Evolutionary conservation across 2,113 vertebrate species (phyloP).

Genomic region (Pithys albifrons): DNA sequence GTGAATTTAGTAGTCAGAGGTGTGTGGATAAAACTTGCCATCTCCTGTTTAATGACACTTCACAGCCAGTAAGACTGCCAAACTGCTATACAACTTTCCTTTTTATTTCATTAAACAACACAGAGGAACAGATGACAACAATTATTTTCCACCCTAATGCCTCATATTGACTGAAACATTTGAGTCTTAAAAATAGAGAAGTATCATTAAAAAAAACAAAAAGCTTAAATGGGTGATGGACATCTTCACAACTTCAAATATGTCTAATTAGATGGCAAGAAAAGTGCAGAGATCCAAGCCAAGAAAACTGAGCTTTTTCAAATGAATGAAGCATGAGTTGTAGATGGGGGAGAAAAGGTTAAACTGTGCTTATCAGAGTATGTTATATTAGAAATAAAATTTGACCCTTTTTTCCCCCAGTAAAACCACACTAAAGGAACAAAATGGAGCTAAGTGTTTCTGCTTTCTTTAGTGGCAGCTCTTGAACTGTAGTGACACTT

Average conservation of each 20-base stretch:
- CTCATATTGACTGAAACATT: neutral
- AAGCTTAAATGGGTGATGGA: neutral
- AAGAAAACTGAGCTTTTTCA: neutral
- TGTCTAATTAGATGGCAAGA: neutral
- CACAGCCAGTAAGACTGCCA: slow-evolving; percentile 37
- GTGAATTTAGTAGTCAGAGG: slow-evolving; percentile 68
- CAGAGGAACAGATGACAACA: slow-evolving; percentile 3
- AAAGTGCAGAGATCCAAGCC: neutral
- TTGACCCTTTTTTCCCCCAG: neutral
- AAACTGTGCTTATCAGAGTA: neutral
- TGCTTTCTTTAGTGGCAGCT: neutral
- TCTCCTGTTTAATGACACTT: slow-evolving; percentile 57
- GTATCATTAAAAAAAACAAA: neutral
- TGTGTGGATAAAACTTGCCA: slow-evolving; percentile 52
- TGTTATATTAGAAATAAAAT: neutral
- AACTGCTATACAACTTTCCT: neutral
- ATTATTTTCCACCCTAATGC: slow-evolving; percentile 21
- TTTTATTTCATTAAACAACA: slow-evolving; percentile 49
- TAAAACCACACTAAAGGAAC: neutral
- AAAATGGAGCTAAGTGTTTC: neutral
- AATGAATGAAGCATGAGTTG: neutral
- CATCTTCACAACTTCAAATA: neutral
- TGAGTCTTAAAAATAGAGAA: slow-evolving; percentile 12
- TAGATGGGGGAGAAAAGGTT: neutral
- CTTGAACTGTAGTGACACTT: neutral